phyloP scores from a whole-genome alignment of 2,888 invertebrate genomes.

The Mesochorus sp. region DNA sequence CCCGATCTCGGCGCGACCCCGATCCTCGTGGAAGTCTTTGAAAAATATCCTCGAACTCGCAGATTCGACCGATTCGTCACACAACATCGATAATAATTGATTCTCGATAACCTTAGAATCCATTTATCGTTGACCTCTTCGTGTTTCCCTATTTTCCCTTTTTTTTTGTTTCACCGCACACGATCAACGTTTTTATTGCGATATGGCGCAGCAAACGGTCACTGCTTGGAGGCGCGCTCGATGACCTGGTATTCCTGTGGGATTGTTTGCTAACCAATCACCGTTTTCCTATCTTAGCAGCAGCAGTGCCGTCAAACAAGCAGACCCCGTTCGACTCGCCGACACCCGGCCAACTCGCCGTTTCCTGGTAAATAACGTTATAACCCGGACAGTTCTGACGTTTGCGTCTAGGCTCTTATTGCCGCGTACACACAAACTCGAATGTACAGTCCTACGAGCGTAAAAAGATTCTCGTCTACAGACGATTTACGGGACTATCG shows the following conservation, averaged over 20 bases:
- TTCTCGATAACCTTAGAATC: too few relatives aligned
- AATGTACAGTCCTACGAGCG: slow-evolving; percentile 18
- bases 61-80: too few relatives aligned
- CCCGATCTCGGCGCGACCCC: background rate
- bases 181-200: too few relatives aligned
- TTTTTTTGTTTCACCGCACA: too few relatives aligned
- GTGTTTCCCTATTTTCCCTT: too few relatives aligned
- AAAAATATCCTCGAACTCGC: too few relatives aligned
- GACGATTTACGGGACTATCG: slow-evolving; percentile 75
- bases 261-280: slow-evolving; percentile 15
- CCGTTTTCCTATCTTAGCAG: slow-evolving; percentile 17
- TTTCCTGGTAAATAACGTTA: slow-evolving; percentile 63
- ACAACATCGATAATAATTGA: too few relatives aligned
- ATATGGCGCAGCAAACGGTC: background rate
- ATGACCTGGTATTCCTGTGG: background rate
- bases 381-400: slow-evolving; percentile 30
- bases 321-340: slow-evolving; percentile 14
- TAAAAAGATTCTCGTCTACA: slow-evolving; percentile 53
- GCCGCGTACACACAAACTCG: slow-evolving; percentile 20
- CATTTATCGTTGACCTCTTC: too few relatives aligned
- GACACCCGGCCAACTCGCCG: slow-evolving; percentile 41
- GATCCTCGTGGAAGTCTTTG: background rate
- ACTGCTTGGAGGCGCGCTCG: background rate
- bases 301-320: slow-evolving; percentile 16
- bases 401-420: slow-evolving; percentile 53